A percentile compares a stretch with the other conserved stretches of the same genome.
Conservation (phyloP, 35 echinoderm and acorn worm species). For the Apostichopus parvimensis region DNA sequence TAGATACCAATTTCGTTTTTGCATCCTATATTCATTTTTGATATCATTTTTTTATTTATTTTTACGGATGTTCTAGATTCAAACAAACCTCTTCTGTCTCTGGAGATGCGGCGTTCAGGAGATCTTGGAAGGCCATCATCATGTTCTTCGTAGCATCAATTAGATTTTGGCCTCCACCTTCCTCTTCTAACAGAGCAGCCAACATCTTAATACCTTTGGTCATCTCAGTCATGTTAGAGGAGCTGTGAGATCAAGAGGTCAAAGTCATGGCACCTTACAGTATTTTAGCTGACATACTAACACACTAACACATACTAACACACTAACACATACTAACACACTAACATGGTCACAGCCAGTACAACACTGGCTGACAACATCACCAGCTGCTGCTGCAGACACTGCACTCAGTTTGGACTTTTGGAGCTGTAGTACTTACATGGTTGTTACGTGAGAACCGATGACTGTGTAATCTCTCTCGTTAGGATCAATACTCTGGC, state of each 20-base stretch:
- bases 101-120: conserved; percentile 84
- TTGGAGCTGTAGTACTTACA: conserved; percentile 60
- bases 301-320: conserved; percentile 66
- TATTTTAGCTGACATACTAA: conserved; percentile 46
- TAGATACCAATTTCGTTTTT: too few species aligned
- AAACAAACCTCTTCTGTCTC: conserved; percentile 81
- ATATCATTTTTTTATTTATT: too few species aligned
- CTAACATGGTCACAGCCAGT: conserved; percentile 78
- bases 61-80: too few species aligned
- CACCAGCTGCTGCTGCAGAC: conserved; percentile 77
- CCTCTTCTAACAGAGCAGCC: conserved; percentile 72
- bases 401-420: conserved; percentile 64
- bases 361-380: conserved; percentile 77
- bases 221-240: conserved; percentile 91
- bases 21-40: too few species aligned
- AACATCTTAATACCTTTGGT: conserved; percentile 95
- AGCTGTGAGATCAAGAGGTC: conserved; percentile 37
- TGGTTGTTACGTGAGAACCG: conserved; percentile 90
- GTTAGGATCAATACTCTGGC: conserved; percentile 59
- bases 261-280: neutral
- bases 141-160: conserved; percentile 83
- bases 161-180: conserved; percentile 71
- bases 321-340: conserved; percentile 90
- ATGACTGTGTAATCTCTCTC: conserved; percentile 93
- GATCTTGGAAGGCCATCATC: conserved; percentile 91